A percentile compares a stretch with the other conserved stretches of the same genome.
phyloP scores from a whole-genome alignment of 2,888 invertebrate species.

The Acrobasis repandana region DNA sequence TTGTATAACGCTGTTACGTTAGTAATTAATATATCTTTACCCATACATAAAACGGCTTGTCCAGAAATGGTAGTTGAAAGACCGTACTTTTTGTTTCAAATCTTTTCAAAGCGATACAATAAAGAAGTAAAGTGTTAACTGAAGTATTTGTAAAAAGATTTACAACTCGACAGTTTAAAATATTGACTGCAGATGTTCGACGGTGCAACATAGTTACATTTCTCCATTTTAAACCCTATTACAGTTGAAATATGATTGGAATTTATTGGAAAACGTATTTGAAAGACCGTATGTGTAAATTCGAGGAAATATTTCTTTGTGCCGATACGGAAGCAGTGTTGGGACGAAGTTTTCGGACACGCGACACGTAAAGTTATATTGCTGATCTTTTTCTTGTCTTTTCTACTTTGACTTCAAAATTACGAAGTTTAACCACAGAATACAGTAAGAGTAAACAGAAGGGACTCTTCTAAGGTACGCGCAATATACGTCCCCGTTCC shows the following conservation, averaged over 20 bases:
- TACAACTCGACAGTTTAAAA: slow-evolving; percentile 7
- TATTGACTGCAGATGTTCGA: slow-evolving; percentile 12
- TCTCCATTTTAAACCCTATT: slow-evolving; percentile 1
- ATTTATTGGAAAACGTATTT: not conserved
- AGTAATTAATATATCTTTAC: too few species aligned
- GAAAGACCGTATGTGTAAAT: slow-evolving; percentile 8
- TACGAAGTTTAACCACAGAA: too few species aligned
- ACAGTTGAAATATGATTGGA: not conserved
- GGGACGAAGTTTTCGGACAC: slow-evolving; percentile 1
- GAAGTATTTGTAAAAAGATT: slow-evolving; percentile 14
- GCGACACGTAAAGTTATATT: not conserved
- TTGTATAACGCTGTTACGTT: too few species aligned
- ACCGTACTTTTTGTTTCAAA: not conserved
- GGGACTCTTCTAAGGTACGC: too few species aligned
- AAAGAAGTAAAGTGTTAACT: not conserved
- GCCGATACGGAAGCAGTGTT: slow-evolving; percentile 7
- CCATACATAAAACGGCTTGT: too few species aligned
- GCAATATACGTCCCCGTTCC: too few species aligned
- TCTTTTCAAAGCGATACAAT: not conserved
- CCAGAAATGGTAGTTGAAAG: too few species aligned
- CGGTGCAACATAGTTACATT: not conserved
- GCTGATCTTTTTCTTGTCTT: not conserved
- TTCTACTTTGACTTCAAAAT: too few species aligned
- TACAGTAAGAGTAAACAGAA: too few species aligned
- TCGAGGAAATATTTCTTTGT: not conserved